These are phyloP conservation scores for Lepus oiostolus DNA, from an alignment of 2,797 vertebrate species.

Conservation along the genomic window DNA sequence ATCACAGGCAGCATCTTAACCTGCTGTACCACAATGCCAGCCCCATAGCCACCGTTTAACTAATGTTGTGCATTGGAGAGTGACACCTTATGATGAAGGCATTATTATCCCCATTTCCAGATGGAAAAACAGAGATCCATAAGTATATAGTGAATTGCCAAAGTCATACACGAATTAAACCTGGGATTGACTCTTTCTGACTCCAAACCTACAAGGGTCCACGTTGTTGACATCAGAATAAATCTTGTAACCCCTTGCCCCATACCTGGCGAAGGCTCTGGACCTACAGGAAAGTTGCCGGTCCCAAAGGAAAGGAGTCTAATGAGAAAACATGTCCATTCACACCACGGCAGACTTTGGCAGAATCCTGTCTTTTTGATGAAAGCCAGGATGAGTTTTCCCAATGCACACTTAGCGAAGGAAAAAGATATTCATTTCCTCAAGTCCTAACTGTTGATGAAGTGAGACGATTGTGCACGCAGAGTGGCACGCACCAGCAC, in stretches of 20 bases:
- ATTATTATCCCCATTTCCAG: not conserved
- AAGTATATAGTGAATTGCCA: not conserved
- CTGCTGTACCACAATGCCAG: no score
- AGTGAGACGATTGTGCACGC: constrained; percentile 25
- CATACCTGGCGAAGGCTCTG: not conserved
- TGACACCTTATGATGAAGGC: not conserved
- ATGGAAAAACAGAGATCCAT: not conserved
- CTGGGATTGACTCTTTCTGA: not conserved
- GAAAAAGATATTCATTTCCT: constrained; percentile 70
- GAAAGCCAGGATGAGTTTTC: constrained; percentile 77
- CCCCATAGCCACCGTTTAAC: not conserved
- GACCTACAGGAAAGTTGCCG: constrained; percentile 63
- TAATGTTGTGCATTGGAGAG: fast-evolving
- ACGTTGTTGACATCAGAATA: not conserved
- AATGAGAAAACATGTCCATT: constrained; percentile 75
- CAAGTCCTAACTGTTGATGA: constrained; percentile 76
- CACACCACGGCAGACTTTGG: not conserved
- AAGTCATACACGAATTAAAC: not conserved
- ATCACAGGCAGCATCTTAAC: no score
- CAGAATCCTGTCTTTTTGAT: constrained; percentile 50
- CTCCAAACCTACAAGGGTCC: not conserved
- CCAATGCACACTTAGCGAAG: constrained; percentile 72
- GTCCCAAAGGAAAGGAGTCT: constrained; percentile 65
- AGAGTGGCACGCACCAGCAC: constrained; percentile 68
- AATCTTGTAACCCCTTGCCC: not conserved